phyloP scores from a whole-genome alignment of 2,797 vertebrate species.

The Dicrostonyx torquatus region DNA sequence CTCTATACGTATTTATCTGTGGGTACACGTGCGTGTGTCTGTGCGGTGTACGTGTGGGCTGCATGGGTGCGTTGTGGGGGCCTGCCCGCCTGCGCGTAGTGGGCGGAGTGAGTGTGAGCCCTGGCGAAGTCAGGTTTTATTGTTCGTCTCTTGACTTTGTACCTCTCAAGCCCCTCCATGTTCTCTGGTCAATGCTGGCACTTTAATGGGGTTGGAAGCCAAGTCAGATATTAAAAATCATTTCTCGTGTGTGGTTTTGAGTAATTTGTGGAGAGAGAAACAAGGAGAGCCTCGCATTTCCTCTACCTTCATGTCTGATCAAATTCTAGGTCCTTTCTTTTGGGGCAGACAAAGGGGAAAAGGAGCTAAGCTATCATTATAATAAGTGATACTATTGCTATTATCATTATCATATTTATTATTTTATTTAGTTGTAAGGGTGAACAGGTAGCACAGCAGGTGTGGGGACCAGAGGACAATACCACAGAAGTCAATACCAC shows the following conservation, averaged over 20 bases:
- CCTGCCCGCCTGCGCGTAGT: not conserved
- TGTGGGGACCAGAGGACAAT: not conserved
- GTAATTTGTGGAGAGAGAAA: slow-evolving; percentile 13
- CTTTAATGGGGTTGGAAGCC: slow-evolving; percentile 77
- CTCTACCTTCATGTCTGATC: not conserved
- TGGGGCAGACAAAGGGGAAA: not conserved
- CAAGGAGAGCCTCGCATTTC: not conserved
- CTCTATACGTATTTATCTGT: slow-evolving; percentile 73
- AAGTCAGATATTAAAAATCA: slow-evolving; percentile 83
- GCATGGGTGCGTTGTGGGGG: slow-evolving; percentile 57
- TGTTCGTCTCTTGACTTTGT: slow-evolving; percentile 53
- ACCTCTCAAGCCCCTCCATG: slow-evolving; percentile 66
- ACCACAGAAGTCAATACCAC: not conserved
- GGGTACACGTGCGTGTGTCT: slow-evolving; percentile 75
- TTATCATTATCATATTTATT: not conserved
- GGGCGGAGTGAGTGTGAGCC: slow-evolving; percentile 23
- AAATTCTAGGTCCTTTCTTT: not conserved
- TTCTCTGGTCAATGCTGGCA: slow-evolving; percentile 77
- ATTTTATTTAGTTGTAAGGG: not conserved
- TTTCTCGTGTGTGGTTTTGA: slow-evolving; percentile 74
- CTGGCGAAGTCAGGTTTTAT: not conserved
- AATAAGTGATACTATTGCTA: not conserved
- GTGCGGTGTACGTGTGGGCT: slow-evolving; percentile 57
- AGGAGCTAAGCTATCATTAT: not conserved
- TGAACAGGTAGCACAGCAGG: not conserved